Percentiles rank a stretch among this genome's conserved stretches.
phyloP scores from a whole-genome alignment of 2,113 vertebrate genomes.

The Cettia cetti region DNA sequence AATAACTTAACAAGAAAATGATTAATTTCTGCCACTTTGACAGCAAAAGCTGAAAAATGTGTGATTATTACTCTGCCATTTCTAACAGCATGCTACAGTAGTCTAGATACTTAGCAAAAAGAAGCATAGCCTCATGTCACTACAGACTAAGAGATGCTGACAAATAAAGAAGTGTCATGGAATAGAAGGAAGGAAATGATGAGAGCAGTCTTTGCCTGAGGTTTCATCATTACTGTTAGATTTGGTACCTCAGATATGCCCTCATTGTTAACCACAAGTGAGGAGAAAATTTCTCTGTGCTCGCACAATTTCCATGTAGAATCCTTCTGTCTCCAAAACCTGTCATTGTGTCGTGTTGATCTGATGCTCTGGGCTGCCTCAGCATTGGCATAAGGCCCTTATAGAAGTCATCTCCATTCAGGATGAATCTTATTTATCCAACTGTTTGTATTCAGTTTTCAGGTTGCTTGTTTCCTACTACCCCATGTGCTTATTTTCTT shows the following conservation, averaged over 20 bases:
- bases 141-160: not conserved
- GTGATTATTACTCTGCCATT: not conserved
- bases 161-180: not conserved
- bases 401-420: not conserved
- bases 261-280: not conserved
- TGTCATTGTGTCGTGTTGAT: not conserved
- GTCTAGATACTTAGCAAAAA: not conserved
- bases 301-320: fast-evolving
- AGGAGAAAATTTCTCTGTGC: not conserved
- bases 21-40: not conserved
- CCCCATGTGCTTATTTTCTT: conserved; percentile 20
- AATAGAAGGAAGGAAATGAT: not conserved
- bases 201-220: not conserved
- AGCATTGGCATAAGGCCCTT: not conserved
- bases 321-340: not conserved
- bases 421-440: not conserved
- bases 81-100: not conserved
- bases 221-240: not conserved
- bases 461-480: not conserved
- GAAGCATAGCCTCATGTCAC: not conserved
- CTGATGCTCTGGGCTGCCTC: not conserved
- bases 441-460: not conserved
- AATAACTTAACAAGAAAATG: not conserved
- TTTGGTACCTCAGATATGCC: not conserved
- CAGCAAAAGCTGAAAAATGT: not conserved